Conservation (phyloP, 2,113 vertebrate genomes). For the cattle (Bos taurus) region DNA sequence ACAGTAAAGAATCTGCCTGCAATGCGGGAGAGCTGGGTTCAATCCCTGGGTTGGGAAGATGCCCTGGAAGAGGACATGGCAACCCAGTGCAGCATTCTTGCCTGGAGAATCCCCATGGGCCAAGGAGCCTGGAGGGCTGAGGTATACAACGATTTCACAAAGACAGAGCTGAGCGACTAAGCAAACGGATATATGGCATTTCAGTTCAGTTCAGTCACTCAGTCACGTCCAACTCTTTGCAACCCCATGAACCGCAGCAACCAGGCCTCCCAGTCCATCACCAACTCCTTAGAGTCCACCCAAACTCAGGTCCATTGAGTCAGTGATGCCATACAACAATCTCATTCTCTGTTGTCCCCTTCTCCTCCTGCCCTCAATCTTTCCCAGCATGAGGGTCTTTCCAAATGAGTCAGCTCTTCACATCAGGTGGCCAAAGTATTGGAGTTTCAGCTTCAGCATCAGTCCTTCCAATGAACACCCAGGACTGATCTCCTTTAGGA, state of each 20-base stretch:
- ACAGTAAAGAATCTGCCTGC: not conserved
- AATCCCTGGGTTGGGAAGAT: not conserved
- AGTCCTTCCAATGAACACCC: not conserved
- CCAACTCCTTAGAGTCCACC: not conserved
- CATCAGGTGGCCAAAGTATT: not conserved
- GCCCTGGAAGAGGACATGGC: not conserved
- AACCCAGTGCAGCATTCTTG: not conserved
- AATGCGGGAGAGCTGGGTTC: not conserved
- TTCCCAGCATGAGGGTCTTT: not conserved
- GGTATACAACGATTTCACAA: not conserved
- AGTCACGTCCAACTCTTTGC: not conserved
- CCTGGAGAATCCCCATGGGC: not conserved
- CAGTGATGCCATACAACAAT: not conserved
- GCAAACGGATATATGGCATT: not conserved
- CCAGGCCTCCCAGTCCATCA: not conserved
- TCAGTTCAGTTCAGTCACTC: not conserved
- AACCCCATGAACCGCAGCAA: not conserved
- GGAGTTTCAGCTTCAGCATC: not conserved
- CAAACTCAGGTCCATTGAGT: not conserved
- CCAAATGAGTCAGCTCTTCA: not conserved
- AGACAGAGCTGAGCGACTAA: not conserved
- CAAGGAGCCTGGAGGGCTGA: not conserved
- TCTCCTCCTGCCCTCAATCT: not conserved
- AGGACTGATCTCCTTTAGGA: not conserved
- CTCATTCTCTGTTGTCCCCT: not conserved